Evolutionary conservation across 1,140 invertebrate species (phyloP).

Genomic region (Dreissena rostriformis): DNA sequence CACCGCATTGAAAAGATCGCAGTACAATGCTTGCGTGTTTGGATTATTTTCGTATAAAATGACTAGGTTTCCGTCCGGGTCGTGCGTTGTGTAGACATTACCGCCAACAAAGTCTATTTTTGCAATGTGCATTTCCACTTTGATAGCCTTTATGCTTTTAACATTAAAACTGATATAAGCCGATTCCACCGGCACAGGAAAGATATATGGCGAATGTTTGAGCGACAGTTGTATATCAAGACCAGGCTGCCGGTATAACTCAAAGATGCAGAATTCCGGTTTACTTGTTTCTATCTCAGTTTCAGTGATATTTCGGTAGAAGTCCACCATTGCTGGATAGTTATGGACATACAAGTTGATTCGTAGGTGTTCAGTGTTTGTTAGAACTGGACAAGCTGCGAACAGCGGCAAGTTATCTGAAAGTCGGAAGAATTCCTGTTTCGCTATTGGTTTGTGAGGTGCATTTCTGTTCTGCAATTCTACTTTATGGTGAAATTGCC

Average conservation of each 20-base stretch:
- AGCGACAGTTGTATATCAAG: constrained; percentile 57
- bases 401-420: constrained; percentile 55
- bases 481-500: constrained; percentile 60
- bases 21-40: background rate
- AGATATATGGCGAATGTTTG: constrained; percentile 50
- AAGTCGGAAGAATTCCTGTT: constrained; percentile 42
- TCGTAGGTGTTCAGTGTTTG: constrained; percentile 58
- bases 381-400: constrained; percentile 54
- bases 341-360: constrained; percentile 54
- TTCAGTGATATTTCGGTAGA: constrained; percentile 56
- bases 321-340: constrained; percentile 59
- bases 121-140: background rate
- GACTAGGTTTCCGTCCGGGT: constrained; percentile 59
- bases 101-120: constrained; percentile 24
- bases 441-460: constrained; percentile 22
- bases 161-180: constrained; percentile 54
- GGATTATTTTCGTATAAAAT: constrained; percentile 46
- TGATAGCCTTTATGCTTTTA: constrained; percentile 32
- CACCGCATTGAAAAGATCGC: constrained; percentile 9
- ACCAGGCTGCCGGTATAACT: constrained; percentile 44
- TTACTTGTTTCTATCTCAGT: constrained; percentile 57
- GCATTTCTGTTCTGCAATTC: constrained; percentile 46
- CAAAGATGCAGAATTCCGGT: constrained; percentile 57
- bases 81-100: constrained; percentile 45
- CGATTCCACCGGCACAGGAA: constrained; percentile 36